Conservation (phyloP, 2,797 vertebrate genomes). For the Molossus alvarezi region DNA sequence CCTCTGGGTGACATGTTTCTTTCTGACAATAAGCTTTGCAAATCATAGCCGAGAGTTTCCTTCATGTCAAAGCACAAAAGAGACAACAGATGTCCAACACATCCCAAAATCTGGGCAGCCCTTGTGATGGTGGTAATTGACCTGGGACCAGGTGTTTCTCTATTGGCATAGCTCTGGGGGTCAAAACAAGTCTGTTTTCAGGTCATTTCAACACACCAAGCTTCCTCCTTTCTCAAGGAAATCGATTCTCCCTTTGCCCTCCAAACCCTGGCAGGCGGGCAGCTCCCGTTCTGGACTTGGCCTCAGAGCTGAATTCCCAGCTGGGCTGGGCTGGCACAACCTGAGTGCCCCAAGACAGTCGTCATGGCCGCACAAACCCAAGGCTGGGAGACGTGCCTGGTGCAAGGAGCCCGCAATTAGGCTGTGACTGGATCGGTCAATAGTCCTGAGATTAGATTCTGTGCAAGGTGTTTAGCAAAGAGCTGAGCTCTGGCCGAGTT, state of each 20-base stretch:
- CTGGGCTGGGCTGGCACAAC: neutral
- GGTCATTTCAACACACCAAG: neutral
- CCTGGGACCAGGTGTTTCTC: neutral
- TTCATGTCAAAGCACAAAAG: neutral
- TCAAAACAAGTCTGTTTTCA: neutral
- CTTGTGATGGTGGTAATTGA: neutral
- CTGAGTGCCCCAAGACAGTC: neutral
- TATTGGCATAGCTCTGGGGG: neutral
- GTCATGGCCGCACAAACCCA: fast-evolving
- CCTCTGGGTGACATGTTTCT: neutral
- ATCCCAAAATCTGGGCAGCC: neutral
- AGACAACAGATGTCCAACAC: neutral
- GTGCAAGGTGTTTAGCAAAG: neutral
- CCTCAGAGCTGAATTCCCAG: constrained; percentile 19
- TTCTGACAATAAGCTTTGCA: constrained; percentile 13
- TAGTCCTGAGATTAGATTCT: neutral
- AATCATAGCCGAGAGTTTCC: neutral
- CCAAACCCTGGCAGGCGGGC: neutral
- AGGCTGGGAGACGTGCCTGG: neutral
- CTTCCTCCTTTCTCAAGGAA: neutral
- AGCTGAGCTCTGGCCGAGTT: neutral
- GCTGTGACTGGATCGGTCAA: neutral
- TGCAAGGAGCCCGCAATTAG: neutral
- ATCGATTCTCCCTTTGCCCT: neutral
- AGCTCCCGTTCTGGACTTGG: neutral